These are phyloP conservation scores for Choloepus didactylus DNA, from an alignment of 2,797 vertebrate species.

Conservation along the genomic window DNA sequence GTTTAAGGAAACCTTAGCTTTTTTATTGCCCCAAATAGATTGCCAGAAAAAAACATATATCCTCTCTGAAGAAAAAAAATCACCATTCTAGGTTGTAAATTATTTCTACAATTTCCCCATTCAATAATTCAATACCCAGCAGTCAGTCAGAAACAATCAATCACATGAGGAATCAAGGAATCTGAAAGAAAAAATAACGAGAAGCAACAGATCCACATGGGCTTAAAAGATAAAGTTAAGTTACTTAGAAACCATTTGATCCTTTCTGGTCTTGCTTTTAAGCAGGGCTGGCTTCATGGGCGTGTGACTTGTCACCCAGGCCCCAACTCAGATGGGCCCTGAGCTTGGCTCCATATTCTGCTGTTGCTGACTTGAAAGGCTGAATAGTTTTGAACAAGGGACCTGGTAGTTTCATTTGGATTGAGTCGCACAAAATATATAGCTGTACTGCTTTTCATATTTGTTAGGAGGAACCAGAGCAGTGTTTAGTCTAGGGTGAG, in stretches of 20 bases:
- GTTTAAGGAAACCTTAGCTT: background rate
- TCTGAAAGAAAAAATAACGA: background rate
- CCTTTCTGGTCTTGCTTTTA: slow-evolving; percentile 7
- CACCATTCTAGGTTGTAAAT: background rate
- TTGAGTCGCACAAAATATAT: background rate
- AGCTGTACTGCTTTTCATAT: background rate
- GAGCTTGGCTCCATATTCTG: background rate
- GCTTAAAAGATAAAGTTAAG: background rate
- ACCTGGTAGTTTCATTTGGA: background rate
- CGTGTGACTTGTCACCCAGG: background rate
- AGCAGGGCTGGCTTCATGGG: background rate
- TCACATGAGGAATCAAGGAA: background rate
- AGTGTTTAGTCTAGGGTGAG: background rate
- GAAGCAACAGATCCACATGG: background rate
- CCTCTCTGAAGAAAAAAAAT: background rate
- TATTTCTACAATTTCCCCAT: background rate
- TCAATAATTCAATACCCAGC: background rate
- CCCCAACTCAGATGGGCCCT: background rate
- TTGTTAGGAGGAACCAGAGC: background rate
- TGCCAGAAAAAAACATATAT: background rate
- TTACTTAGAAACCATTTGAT: background rate
- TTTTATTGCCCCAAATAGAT: background rate
- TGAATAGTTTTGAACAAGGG: background rate
- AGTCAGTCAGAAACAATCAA: background rate
- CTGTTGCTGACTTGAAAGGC: background rate